Conservation (phyloP, 2,888 invertebrate genomes). For the Panopea generosa region DNA sequence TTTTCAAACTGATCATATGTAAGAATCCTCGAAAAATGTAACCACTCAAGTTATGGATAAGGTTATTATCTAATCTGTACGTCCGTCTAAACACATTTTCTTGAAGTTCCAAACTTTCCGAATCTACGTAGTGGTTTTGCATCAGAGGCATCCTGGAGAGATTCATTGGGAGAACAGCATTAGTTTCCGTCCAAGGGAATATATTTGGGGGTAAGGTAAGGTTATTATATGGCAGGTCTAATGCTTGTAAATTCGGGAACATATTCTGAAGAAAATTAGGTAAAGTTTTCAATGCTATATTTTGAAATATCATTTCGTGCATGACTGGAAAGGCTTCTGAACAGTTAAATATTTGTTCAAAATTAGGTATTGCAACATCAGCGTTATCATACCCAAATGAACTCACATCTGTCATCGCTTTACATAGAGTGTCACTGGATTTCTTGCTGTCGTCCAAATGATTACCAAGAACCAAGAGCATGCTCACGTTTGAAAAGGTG, state of each 20-base stretch:
- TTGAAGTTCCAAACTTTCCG: constrained; percentile 9
- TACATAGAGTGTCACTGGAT: no score
- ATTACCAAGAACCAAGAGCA: no score
- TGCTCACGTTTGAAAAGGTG: no score
- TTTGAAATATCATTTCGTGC: constrained; percentile 28
- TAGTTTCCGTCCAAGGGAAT: constrained; percentile 32
- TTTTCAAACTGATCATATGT: constrained; percentile 30
- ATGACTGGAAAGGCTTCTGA: constrained; percentile 8
- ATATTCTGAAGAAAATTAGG: constrained; percentile 8
- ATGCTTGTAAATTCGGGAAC: constrained; percentile 33
- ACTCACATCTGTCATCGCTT: no score
- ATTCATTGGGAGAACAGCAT: constrained; percentile 21
- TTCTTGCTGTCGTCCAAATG: no score
- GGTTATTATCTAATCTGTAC: constrained; percentile 18
- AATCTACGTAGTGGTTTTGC: not conserved
- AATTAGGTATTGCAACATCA: not conserved
- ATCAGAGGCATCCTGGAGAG: constrained; percentile 26
- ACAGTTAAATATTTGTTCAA: constrained; percentile 6
- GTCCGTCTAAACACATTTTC: constrained; percentile 20
- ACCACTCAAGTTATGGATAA: constrained; percentile 16
- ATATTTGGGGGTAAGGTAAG: constrained; percentile 16
- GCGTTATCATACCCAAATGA: no score
- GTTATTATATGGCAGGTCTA: constrained; percentile 29
- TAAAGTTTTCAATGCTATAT: constrained; percentile 12
- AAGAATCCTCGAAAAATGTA: constrained; percentile 27